phyloP scores from a whole-genome alignment of 2,797 vertebrate species.

The Eurystomus glaucurus region DNA sequence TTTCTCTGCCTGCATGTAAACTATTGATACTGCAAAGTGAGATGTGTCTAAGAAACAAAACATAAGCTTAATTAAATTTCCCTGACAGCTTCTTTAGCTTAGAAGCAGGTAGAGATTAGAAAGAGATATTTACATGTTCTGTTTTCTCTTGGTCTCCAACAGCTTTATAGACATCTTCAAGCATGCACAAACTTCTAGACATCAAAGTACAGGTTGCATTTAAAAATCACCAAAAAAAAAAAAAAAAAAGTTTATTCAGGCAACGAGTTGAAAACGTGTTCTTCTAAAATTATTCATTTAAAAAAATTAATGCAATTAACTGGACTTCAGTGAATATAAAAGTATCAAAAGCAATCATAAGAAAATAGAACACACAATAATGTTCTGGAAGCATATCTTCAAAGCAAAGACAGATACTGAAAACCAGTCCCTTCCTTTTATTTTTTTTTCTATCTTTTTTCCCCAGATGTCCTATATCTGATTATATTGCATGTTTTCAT shows the following conservation, averaged over 20 bases:
- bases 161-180: background rate
- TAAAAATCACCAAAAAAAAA: background rate
- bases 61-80: background rate
- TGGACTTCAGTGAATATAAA: slow-evolving; percentile 36
- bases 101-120: background rate
- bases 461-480: background rate
- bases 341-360: slow-evolving; percentile 12
- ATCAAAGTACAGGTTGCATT: background rate
- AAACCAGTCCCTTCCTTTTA: fast-evolving
- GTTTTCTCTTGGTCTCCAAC: background rate
- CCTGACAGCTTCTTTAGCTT: background rate
- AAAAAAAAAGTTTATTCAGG: slow-evolving; percentile 19
- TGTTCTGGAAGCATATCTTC: background rate
- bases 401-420: background rate
- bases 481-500: background rate
- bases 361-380: slow-evolving; percentile 41
- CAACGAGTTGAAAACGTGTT: slow-evolving; percentile 21
- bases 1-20: background rate
- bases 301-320: slow-evolving; percentile 66
- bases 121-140: background rate
- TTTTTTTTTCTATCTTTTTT: fast-evolving
- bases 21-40: background rate
- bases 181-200: background rate
- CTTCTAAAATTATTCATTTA: slow-evolving; percentile 20
- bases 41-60: background rate